Evolutionary conservation across 2,888 invertebrate genomes (phyloP).

Genomic region (Chesias legatella): DNA sequence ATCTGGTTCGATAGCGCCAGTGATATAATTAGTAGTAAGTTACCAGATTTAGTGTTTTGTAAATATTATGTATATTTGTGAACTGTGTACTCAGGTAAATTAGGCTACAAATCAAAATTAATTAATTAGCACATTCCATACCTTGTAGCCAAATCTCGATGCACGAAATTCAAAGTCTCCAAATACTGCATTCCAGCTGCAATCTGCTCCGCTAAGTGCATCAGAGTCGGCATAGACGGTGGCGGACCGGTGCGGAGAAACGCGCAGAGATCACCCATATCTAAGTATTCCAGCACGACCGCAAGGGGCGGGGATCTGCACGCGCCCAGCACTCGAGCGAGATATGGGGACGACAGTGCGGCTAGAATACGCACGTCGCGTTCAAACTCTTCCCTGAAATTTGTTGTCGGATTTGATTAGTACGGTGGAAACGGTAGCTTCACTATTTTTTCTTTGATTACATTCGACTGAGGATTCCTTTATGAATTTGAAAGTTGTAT

Average conservation of each 20-base stretch:
- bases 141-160: conserved; percentile 92
- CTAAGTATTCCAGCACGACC: conserved; percentile 91
- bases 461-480: too few relatives aligned
- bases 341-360: conserved; percentile 88
- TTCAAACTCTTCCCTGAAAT: conserved; percentile 88
- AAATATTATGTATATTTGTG: too few relatives aligned
- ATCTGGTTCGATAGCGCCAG: too few relatives aligned
- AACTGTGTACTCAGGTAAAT: too few relatives aligned
- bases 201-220: conserved; percentile 92
- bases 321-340: conserved; percentile 88
- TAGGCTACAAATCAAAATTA: too few relatives aligned
- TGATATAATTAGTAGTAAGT: too few relatives aligned
- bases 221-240: conserved; percentile 83
- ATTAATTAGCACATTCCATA: too few relatives aligned
- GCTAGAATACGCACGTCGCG: conserved; percentile 92
- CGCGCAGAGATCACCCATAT: conserved; percentile 90
- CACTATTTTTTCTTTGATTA: neutral
- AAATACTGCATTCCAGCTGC: conserved; percentile 95
- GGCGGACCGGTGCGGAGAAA: conserved; percentile 87
- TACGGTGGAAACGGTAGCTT: neutral
- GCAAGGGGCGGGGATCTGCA: conserved; percentile 88
- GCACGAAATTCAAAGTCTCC: conserved; percentile 94
- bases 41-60: too few relatives aligned
- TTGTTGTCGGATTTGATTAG: neutral
- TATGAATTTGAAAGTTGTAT: too few relatives aligned